phyloP scores from a whole-genome alignment of 2,113 vertebrate genomes.

The Scolopax mira region DNA sequence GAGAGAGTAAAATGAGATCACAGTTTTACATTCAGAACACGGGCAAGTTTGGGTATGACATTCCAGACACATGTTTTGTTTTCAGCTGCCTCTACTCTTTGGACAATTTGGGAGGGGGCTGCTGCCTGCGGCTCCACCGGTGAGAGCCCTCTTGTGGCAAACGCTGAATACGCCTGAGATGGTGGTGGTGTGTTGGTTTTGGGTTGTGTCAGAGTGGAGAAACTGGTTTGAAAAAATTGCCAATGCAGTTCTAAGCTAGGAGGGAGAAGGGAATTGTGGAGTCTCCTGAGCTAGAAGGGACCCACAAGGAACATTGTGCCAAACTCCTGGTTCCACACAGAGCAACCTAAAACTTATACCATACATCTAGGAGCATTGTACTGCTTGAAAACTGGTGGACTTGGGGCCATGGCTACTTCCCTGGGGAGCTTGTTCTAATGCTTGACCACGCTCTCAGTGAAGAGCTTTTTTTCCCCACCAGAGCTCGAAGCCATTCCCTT shows the following conservation, averaged over 20 bases:
- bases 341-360: background rate
- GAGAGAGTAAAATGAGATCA: background rate
- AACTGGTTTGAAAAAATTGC: background rate
- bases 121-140: background rate
- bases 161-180: background rate
- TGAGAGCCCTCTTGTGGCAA: background rate
- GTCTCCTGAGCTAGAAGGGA: background rate
- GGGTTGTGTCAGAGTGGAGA: background rate
- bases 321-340: background rate
- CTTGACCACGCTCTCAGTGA: background rate
- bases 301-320: background rate
- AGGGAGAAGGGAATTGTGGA: background rate
- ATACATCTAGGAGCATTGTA: fast-evolving
- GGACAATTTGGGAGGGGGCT: background rate
- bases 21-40: background rate
- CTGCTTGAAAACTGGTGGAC: background rate
- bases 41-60: background rate
- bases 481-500: background rate
- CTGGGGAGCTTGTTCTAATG: background rate
- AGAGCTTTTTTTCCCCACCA: background rate
- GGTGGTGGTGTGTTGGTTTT: background rate
- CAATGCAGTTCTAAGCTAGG: fast-evolving
- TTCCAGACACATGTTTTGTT: background rate
- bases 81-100: background rate
- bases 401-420: background rate